Evolutionary conservation across 1,140 invertebrate genomes (phyloP).

Genomic region (Drosophila yakuba): DNA sequence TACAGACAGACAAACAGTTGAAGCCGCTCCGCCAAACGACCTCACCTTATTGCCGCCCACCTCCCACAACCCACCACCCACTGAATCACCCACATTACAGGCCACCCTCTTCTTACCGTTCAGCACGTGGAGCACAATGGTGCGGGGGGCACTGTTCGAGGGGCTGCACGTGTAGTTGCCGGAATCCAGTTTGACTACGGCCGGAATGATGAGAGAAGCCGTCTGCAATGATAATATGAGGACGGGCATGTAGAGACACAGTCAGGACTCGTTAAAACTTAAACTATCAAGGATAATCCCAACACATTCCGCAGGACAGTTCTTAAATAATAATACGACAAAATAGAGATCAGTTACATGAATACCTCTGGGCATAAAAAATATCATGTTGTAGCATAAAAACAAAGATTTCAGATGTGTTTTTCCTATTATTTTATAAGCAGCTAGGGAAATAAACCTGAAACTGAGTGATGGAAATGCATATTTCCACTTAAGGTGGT

Average conservation of each 20-base stretch:
- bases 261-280: background rate
- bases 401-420: too few species aligned
- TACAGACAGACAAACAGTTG: slow-evolving; percentile 68
- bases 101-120: slow-evolving; percentile 68
- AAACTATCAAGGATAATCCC: background rate
- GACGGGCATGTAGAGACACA: slow-evolving; percentile 6
- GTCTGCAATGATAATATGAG: slow-evolving; percentile 62
- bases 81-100: background rate
- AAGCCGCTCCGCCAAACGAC: slow-evolving; percentile 14
- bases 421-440: too few species aligned
- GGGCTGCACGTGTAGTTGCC: slow-evolving; percentile 85
- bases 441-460: too few species aligned
- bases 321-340: too few species aligned
- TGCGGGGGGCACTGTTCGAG: slow-evolving; percentile 82
- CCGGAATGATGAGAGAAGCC: slow-evolving; percentile 84
- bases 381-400: too few species aligned
- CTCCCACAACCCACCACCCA: slow-evolving; percentile 15
- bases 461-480: background rate
- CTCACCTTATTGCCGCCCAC: slow-evolving; percentile 4
- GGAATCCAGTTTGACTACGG: slow-evolving; percentile 81
- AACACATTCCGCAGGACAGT: too few species aligned
- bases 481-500: background rate
- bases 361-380: background rate
- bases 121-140: slow-evolving; percentile 82
- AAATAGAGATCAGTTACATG: background rate